A percentile compares a stretch with the other conserved stretches of the same genome.
phyloP scores from a whole-genome alignment of 2,888 invertebrate genomes.

The Oegoconia quadripuncta region DNA sequence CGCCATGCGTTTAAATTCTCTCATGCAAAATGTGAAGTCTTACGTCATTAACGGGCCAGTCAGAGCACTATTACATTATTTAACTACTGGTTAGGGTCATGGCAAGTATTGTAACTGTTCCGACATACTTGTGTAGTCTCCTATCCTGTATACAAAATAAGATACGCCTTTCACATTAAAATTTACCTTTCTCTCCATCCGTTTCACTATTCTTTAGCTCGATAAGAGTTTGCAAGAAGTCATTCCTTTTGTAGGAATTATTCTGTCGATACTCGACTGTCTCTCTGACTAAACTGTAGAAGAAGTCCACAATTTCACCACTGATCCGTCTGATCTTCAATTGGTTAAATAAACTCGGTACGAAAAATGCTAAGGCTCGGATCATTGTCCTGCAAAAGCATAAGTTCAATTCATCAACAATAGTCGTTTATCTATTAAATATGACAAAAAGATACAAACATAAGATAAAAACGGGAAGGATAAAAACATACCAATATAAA shows the following conservation, averaged over 20 bases:
- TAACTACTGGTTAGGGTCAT: background rate
- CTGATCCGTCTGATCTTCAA: slow-evolving; percentile 58
- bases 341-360: slow-evolving; percentile 56
- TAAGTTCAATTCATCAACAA: background rate
- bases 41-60: background rate
- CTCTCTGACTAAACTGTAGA: slow-evolving; percentile 54
- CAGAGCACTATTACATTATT: background rate
- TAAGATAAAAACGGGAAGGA: no score
- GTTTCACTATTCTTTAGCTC: slow-evolving; percentile 60
- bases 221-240: slow-evolving; percentile 76
- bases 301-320: slow-evolving; percentile 56
- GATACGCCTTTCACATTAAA: background rate
- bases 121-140: background rate
- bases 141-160: background rate
- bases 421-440: background rate
- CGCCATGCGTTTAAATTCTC: background rate
- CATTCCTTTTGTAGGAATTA: slow-evolving; percentile 58
- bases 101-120: slow-evolving; percentile 3
- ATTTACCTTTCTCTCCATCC: slow-evolving; percentile 42
- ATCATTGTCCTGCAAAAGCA: slow-evolving; percentile 53
- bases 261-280: slow-evolving; percentile 57
- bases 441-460: background rate
- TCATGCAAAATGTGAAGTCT: background rate
- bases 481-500: slow-evolving; percentile 63
- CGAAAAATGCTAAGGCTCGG: slow-evolving; percentile 60